Evolutionary conservation across 2,113 vertebrate genomes (phyloP), one percentile per base, ranked within the genome.

Genomic region (Cyphomyrus discorhynchus): DNA sequence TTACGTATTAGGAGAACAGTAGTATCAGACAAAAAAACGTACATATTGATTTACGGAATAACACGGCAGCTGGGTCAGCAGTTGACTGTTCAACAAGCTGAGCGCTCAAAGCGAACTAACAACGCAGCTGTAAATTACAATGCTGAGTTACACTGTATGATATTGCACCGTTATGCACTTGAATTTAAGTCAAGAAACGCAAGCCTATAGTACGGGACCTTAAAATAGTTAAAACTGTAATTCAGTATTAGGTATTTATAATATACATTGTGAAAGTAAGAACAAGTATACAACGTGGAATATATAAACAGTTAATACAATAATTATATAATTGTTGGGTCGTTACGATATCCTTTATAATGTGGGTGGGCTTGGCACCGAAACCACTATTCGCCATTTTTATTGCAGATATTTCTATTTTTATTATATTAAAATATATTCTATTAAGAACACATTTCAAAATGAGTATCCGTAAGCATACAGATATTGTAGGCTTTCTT

Each of bases 1-100:
- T 82, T 82, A 49, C 10, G 42, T 89, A 53, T 89, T 50, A 83
- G 19, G 66, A 82, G 47, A 47, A 83, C 19, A 89, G 74, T 56
- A 5, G 10, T 42, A 74, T 31, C 4, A n/a, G 74, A 49, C 70
- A 56, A 35, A 89, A 35, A 39, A 89, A 89, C 31, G 15, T 83
- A 89, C 21, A 89, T 49, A 74, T 82, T 83, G 88, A 89, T 89
- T 89, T 89, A 89, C 17, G 13, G 74, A 35, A 50, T 50, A 70
- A 89, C 74, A 27, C 80, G 88, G 21, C 31, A 83, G 31, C 52
- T 83, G 6, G 74, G 49, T 19, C 88, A 31, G 35, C 74, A 50
- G 49, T 82, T 89, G 52, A 89, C 53, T 89, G 88, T 83, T 89
- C 39, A 89, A 89, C 88, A 49, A 9, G 17, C 31, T 53, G 74